Conservation (phyloP, 2,797 vertebrate genomes). For the Polyboroides typus region DNA sequence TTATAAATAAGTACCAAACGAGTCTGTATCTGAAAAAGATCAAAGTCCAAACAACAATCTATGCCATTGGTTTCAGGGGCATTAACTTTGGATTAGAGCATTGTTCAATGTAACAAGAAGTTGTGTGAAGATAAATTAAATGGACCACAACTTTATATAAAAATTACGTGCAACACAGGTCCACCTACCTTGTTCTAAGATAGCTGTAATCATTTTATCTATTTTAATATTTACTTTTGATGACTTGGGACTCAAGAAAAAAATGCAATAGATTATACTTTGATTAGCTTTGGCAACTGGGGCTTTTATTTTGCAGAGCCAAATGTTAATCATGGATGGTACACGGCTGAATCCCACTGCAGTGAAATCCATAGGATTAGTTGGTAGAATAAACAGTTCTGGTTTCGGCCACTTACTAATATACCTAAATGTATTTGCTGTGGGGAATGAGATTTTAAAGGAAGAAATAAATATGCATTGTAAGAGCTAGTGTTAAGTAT, state of each 20-base stretch:
- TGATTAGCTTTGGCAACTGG: not conserved
- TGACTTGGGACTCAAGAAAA: not conserved
- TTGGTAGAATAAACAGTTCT: constrained; percentile 11
- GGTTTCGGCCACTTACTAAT: not conserved
- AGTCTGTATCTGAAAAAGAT: not conserved
- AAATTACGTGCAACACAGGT: not conserved
- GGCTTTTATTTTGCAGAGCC: not conserved
- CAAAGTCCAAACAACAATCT: not conserved
- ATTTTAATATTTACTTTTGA: constrained; percentile 14
- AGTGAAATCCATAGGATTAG: constrained; percentile 14
- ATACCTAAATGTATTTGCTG: constrained; percentile 5
- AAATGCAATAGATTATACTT: not conserved
- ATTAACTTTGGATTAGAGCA: not conserved
- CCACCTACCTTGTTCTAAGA: not conserved
- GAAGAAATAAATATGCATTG: not conserved
- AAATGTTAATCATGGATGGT: not conserved
- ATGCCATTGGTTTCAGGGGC: not conserved
- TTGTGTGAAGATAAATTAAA: not conserved
- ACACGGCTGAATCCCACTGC: not conserved
- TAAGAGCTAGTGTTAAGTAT: not conserved
- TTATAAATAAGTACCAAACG: not conserved
- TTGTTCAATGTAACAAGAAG: not conserved
- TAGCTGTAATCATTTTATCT: not conserved
- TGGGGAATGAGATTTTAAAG: not conserved
- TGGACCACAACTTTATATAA: not conserved